Evolutionary conservation across 2,797 vertebrate species (phyloP), one percentile per base, ranked within the genome.

Genomic region (Synanceia verrucosa): DNA sequence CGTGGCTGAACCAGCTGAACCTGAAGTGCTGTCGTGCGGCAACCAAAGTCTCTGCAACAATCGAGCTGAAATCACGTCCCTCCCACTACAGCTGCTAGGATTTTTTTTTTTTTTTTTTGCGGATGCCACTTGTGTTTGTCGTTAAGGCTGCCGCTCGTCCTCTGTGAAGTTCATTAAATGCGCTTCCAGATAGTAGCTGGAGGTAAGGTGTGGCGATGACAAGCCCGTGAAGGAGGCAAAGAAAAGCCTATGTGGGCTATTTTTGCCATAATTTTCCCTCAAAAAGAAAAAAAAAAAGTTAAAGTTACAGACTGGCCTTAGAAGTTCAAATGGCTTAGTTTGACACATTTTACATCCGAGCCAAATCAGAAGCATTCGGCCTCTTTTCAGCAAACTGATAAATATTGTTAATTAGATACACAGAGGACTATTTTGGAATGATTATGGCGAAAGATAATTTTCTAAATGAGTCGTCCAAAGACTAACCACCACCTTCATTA

Each of bases 221-320:
- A 50, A 68, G 58, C 64, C 59, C 7, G n/a, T 2, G 12, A 3
- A 43, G 47, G 65, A 47, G 21, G 21, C 47, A 21, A 43, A 65
- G 26, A 56, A 52, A 59, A 48, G 51, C 46, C 59, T 75, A 33
- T 13, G 4, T 28, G 14, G n/a, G n/a, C n/a, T n/a, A n/a, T 19
- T 65, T 62, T 23, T n/a, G 4, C 3, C 2, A 28, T 26, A 24
- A 41, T 8, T 28, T 48, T 47, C 29, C n/a, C 36, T 53, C 11
- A 9, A 39, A 47, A 46, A 26, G 9, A 47, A 29, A 50, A 31
- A 37, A 51, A 4, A 79, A 41, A 73, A 56, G 66, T 72, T 58
- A 58, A 61, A 86, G 85, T 84, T 72, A 81, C 87, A 88, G 73
- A 89, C 86, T 75, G 86, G 81, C 82, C 78, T 70, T 48, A 5